Base-by-base conservation (phyloP, 92 coral and sea anemone species). In the Siderastrea siderea region DNA sequence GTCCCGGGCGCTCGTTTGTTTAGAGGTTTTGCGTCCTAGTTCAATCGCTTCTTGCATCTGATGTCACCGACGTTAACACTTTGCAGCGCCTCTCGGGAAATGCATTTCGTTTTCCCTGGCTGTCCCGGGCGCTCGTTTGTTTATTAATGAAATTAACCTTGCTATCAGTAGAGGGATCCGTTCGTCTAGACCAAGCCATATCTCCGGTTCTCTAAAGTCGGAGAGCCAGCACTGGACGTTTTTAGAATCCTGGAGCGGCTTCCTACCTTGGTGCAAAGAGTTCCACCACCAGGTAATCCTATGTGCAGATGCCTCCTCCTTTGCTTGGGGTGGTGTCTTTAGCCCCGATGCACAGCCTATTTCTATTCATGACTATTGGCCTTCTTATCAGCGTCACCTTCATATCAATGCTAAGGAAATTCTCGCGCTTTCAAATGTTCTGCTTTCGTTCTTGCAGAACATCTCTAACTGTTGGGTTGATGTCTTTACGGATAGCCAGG, bases 41-140 rank as follows among this genome's bases (percentile, higher is more conserved):
- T 47, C 59, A 46, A 5, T 69, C 53, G 71, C 4, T 88, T 44
- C 83, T 83, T n/a, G 70, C 47, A 16, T 83, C 88, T 8, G 10
- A 63, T n/a, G 6, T 46, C 14, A 71, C 74, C 7, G 88, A 74
- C 59, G 58, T 83, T 15, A 83, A 74, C 55, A 81, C 86, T 14
- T 74, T 90, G 10, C 90, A 85, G 66, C 59, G 86, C 1, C 79
- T 90, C 3, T 60, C 90, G 49, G 87, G 93, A 44, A 83, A 81
- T 88, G 91, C 55, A 73, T 12, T 43, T 88, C 87, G 3, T 81
- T 88, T 2, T 61, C 87, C 54, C 77, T 77, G 5, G 90, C 90
- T 6, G 86, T 85, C 57, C 93, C 93, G 52, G 93, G 93, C 75
- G 84, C 89, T 8, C 65, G 90, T 6, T 12, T 89, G 12, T 84